phyloP scores from a whole-genome alignment of 37 sponge, comb jelly and placozoan genomes.

The Oopsacas minuta region DNA sequence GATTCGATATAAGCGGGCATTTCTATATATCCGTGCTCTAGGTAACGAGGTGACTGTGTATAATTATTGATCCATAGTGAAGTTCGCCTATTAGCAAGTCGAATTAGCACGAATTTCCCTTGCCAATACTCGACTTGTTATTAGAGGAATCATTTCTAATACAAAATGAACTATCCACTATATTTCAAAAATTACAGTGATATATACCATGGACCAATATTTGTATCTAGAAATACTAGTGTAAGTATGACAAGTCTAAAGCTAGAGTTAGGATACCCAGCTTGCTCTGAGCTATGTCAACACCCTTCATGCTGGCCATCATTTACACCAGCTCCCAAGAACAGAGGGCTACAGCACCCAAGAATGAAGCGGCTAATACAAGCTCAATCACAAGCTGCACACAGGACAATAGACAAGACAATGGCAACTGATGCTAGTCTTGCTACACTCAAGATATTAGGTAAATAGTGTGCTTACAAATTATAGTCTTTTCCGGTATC shows the following conservation, averaged over 20 bases:
- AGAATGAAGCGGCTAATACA: background rate
- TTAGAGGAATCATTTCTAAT: no score
- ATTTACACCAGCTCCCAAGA: background rate
- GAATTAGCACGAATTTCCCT: no score
- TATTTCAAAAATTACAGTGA: no score
- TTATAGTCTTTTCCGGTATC: background rate
- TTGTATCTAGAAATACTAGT: no score
- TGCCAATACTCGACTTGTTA: no score
- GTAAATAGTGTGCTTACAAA: background rate
- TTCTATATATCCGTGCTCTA: no score
- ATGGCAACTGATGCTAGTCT: background rate
- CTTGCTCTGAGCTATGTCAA: conserved; percentile 6
- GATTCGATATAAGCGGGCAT: no score
- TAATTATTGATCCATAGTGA: no score
- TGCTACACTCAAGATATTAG: background rate
- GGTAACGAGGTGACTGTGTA: no score
- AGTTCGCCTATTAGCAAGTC: no score
- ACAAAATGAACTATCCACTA: no score
- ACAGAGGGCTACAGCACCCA: background rate
- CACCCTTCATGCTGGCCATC: background rate
- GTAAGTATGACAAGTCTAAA: background rate
- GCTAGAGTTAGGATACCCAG: background rate
- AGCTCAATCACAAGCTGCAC: background rate
- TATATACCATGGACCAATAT: no score
- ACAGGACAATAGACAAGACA: background rate